Conservation (phyloP, 2,888 invertebrate species). For the Heliconius erato region DNA sequence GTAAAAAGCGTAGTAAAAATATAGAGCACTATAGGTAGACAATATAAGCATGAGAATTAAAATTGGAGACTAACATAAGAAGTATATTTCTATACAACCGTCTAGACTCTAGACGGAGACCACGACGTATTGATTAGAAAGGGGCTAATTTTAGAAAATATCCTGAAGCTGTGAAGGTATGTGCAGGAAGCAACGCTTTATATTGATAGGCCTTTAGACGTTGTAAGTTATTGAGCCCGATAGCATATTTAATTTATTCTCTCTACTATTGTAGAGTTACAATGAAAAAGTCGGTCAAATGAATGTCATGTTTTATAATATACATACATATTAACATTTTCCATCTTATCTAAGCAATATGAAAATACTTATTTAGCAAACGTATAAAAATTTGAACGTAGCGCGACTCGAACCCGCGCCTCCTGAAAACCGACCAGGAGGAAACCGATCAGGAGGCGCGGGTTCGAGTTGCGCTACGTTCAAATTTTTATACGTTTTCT, state of each 20-base stretch:
- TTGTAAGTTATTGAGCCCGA: neutral
- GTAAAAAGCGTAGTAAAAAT: neutral
- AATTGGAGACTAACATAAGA: conserved; percentile 34
- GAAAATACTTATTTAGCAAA: no score
- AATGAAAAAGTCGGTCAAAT: conserved; percentile 20
- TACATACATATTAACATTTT: neutral
- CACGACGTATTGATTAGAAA: conserved; percentile 68
- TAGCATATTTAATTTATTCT: neutral
- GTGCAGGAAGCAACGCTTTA: neutral
- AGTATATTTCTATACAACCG: conserved; percentile 61
- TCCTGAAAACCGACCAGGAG: no score
- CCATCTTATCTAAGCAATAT: neutral
- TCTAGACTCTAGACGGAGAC: conserved; percentile 80
- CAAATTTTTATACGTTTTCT: no score
- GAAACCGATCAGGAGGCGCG: no score
- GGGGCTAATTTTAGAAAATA: conserved; percentile 73
- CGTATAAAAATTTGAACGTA: no score
- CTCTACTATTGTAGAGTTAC: neutral
- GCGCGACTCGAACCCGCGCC: no score
- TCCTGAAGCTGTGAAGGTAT: neutral
- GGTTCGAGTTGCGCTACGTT: no score
- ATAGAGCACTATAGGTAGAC: neutral
- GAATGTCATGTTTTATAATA: conserved; percentile 6
- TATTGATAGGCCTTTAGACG: neutral
- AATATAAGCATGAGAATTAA: neutral